Evolutionary conservation across 1,140 invertebrate genomes (phyloP), one percentile per base, ranked within the genome.

Genomic region (Bombus breviceps): DNA sequence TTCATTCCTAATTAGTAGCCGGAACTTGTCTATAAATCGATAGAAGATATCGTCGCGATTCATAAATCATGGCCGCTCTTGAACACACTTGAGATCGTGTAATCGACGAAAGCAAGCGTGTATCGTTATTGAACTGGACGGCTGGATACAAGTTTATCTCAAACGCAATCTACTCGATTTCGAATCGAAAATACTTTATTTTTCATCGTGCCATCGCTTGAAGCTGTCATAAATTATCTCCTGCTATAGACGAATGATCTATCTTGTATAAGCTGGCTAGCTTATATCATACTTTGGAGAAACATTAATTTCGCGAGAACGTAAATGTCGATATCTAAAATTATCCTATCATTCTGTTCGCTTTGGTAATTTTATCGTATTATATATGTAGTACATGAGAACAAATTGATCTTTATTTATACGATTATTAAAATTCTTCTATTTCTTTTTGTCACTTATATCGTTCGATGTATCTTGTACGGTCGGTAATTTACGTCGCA

Each of bases 1-100:
- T 79, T 47, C n/a, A 41, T 41, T 15, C 9, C 1, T 22, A 9
- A 59, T 72, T 71, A 1, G 34, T 22, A 81, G 28, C 34, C 43
- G 18, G 18, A 43, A 13, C 68, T 28, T 72, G 3, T 25, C 43
- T 5, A 37, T 5, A 57, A 34, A 57, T 71, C 79, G 37, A 81
- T 81, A 22, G 34, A 72, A 72, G 25, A 72, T 72, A 72, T 25
- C 28, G 15, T 15, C 37, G 68, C 13, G 34, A 72, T 59, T 77
- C 81, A 77, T 83, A 69, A 77, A 83, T 83, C 81, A 77, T 18
- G 3, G 25, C 9, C 28, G 6, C 41, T 15, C 59, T 37, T 53
- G n/a, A 34, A 73, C 64, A 53, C 43, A 13, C 25, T 69, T 15
- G n/a, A 79, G 64, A 66, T 68, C 62, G 41, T 10, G 43, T n/a